Evolutionary conservation across 1,140 invertebrate species (phyloP), one percentile per base, ranked within the genome.

Genomic region (Chironomus tepperi): DNA sequence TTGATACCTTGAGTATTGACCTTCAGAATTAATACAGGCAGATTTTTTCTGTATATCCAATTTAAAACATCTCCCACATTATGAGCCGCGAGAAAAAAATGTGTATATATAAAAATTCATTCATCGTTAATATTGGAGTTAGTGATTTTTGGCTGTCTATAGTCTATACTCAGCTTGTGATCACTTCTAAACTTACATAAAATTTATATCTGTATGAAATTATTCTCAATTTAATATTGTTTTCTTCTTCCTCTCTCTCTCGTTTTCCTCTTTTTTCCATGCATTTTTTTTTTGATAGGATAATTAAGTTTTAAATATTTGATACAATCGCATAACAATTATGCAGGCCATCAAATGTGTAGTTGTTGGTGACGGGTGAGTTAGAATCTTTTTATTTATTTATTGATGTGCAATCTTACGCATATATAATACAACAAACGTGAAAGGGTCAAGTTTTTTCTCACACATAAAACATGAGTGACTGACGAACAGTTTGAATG

Each of bases 301-400:
- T 70, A 70, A 70, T 70, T 21, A 18, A 21, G 9, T 16, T 70
- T 57, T 57, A n/a, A n/a, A 57, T 7, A 70, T 21, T 70, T 15
- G 65, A 70, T 19, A 74, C 75, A 67, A 16, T 65, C n/a, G 42
- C 16, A 73, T 73, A 74, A 18, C 16, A 73, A 80, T 77, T 74
- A 96, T 96, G 94, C 94, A 96, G 84, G 94, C 94, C 74, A 96
- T 96, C 81, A 96, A 97, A 85, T 96, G 95, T 88, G 95, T 96
- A 78, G 94, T 97, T 77, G 94, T 97, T 77, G 94, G 94, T 76
- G 95, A 96, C 84, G 94, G 94, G 91, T 94, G 85, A 88, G 90
- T 89, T 77, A 73, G 76, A 75, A 19, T 77, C 76, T 79, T 77
- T 79, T 78, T 77, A 34, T 34, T 2, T 34, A 2, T 34, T 34